Evolutionary conservation across 2,797 vertebrate species (phyloP).

Genomic region (Paramormyrops hopkinsi): DNA sequence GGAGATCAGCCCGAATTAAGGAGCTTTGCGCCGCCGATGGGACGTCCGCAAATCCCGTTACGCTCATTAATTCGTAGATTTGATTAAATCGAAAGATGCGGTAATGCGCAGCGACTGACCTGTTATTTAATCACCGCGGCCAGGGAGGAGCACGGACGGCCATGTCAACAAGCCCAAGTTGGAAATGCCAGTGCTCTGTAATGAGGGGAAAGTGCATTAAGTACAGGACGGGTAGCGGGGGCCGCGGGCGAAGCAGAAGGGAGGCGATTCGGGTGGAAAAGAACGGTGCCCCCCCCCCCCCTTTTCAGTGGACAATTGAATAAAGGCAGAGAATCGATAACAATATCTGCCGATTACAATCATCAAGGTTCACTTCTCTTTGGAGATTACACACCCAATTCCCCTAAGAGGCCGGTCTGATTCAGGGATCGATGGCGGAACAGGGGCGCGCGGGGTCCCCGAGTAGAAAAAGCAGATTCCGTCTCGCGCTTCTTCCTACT

Average conservation of each 20-base stretch:
- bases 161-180: slow-evolving; percentile 29
- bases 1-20: slow-evolving; percentile 42
- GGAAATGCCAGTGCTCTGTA: slow-evolving; percentile 32
- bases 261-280: background rate
- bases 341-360: slow-evolving; percentile 43
- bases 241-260: slow-evolving; percentile 20
- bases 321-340: slow-evolving; percentile 35
- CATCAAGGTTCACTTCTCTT: slow-evolving; percentile 42
- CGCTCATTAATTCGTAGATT: slow-evolving; percentile 38
- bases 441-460: slow-evolving; percentile 23
- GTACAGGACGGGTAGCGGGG: background rate
- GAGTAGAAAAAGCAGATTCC: background rate
- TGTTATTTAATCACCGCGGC: slow-evolving; percentile 32
- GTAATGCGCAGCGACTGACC: slow-evolving; percentile 29
- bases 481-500: background rate
- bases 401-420: slow-evolving; percentile 34
- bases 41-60: slow-evolving; percentile 35
- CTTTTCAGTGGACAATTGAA: slow-evolving; percentile 16
- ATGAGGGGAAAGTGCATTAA: slow-evolving; percentile 35
- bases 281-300: background rate
- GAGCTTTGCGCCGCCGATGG: slow-evolving; percentile 29
- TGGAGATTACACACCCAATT: slow-evolving; percentile 39
- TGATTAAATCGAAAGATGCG: slow-evolving; percentile 40
- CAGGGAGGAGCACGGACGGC: slow-evolving; percentile 17
- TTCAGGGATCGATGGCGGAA: slow-evolving; percentile 37